Conservation (phyloP, 1,140 invertebrate species). For the Ostrea denselamellosa region DNA sequence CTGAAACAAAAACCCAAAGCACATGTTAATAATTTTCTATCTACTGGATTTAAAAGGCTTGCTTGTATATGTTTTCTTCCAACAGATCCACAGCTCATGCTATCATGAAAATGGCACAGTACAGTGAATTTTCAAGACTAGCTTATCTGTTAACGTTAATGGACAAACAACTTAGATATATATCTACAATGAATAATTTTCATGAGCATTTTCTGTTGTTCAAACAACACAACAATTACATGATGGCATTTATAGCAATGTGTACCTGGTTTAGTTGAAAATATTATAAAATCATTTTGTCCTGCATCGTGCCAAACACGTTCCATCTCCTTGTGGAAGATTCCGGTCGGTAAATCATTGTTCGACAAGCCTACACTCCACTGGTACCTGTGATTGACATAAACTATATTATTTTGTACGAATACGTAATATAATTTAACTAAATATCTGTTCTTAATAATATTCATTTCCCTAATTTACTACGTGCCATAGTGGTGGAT, state of each 20-base stretch:
- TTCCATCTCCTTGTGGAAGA: constrained; percentile 46
- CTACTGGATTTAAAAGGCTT: no score
- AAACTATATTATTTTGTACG: neutral
- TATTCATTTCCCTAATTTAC: neutral
- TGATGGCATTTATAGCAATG: neutral
- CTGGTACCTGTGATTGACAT: constrained; percentile 44
- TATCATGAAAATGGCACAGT: neutral
- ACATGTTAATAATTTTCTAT: no score
- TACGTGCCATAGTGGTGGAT: constrained; percentile 33
- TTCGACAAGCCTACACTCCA: constrained; percentile 44
- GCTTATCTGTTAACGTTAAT: no score
- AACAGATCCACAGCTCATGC: neutral
- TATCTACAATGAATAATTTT: neutral
- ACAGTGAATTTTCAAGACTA: no score
- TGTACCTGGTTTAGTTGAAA: constrained; percentile 18
- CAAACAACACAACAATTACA: neutral
- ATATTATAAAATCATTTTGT: constrained; percentile 37
- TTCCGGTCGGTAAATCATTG: constrained; percentile 34
- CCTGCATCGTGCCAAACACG: constrained; percentile 54
- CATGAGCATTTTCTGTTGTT: neutral
- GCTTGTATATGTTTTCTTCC: neutral
- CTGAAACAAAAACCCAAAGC: no score
- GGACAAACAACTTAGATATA: neutral
- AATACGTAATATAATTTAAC: neutral
- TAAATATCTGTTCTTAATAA: no score